Evolutionary conservation across 1,140 invertebrate genomes (phyloP).

Genomic region (Fopius arisanus): DNA sequence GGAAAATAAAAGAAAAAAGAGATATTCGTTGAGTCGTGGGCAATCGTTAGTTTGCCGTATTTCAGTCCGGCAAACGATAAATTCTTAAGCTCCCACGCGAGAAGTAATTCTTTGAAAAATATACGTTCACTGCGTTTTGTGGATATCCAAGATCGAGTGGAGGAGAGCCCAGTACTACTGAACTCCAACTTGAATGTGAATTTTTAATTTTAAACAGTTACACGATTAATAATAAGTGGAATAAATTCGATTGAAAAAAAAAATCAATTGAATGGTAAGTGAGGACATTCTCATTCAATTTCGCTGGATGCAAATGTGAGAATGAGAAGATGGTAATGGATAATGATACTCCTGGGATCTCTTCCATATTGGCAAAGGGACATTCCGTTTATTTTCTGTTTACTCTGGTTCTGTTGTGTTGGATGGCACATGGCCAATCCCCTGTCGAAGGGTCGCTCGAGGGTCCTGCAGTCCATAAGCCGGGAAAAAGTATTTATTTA

Average conservation of each 20-base stretch:
- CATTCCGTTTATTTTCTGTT: not conserved
- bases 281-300: not conserved
- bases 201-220: too few relatives aligned
- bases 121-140: not conserved
- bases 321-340: not conserved
- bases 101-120: slow-evolving; percentile 34
- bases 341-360: not conserved
- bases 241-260: too few relatives aligned
- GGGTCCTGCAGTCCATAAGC: not conserved
- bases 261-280: not conserved
- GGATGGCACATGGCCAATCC: slow-evolving; percentile 12
- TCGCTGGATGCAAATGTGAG: not conserved
- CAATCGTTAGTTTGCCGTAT: slow-evolving; percentile 36
- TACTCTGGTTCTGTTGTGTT: not conserved
- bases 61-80: slow-evolving; percentile 37
- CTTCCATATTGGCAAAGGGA: not conserved
- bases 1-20: too few relatives aligned
- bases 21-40: not conserved
- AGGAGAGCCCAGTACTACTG: too few relatives aligned
- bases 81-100: slow-evolving; percentile 39
- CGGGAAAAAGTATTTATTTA: slow-evolving; percentile 50
- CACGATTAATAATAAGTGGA: too few relatives aligned
- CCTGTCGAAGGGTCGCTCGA: not conserved
- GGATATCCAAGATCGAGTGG: not conserved
- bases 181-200: too few relatives aligned